Evolutionary conservation across 2,113 vertebrate genomes (phyloP).

Genomic region (Callionymus lyra): DNA sequence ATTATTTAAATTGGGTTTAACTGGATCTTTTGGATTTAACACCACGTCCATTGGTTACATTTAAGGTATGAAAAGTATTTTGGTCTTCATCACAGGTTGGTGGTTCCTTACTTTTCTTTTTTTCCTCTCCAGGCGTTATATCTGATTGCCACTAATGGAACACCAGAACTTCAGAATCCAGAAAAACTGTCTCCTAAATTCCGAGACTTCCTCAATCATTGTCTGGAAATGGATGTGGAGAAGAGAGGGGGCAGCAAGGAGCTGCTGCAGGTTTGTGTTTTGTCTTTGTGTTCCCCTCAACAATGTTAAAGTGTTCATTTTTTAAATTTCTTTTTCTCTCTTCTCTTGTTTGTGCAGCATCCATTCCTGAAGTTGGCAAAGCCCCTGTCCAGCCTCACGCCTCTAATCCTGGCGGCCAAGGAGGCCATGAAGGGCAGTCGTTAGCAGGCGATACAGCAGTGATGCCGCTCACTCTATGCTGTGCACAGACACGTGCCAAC

Average conservation of each 20-base stretch:
- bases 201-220: conserved; percentile 91
- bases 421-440: conserved; percentile 98
- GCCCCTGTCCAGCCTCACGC: conserved; percentile 94
- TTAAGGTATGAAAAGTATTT: no score
- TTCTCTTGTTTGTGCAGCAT: conserved; percentile 67
- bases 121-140: conserved; percentile 78
- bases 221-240: conserved; percentile 98
- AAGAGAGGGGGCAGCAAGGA: conserved; percentile 94
- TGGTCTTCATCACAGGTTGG: no score
- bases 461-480: conserved; percentile 42
- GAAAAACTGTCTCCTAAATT: conserved; percentile 94
- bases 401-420: conserved; percentile 96
- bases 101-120: no score
- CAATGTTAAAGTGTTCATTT: background rate
- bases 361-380: conserved; percentile 97
- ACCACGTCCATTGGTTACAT: no score
- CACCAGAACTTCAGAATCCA: conserved; percentile 94
- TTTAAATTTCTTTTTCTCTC: conserved; percentile 7
- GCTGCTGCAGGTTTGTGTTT: conserved; percentile 75
- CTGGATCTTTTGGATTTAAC: no score
- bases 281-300: background rate
- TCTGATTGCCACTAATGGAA: conserved; percentile 97
- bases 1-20: no score
- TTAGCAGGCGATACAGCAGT: conserved; percentile 55
- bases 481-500: conserved; percentile 54